Evolutionary conservation across 2,797 vertebrate species (phyloP), one percentile per base, ranked within the genome.

Genomic region (Fundulus diaphanus): DNA sequence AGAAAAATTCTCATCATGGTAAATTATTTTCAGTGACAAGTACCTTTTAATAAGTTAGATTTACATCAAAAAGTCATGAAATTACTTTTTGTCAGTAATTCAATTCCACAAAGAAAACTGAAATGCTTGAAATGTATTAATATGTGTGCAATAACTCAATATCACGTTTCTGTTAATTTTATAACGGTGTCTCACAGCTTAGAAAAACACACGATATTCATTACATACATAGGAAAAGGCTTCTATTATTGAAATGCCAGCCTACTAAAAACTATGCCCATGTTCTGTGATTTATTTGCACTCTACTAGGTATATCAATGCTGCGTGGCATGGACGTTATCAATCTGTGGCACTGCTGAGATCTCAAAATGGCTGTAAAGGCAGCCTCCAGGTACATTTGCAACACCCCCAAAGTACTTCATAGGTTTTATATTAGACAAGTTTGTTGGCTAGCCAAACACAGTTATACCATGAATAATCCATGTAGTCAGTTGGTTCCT

Each of bases 11-110:
- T 52, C 49, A 22, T 49, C n/a, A 0, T 57, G 5, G 24, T 48
- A 12, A 40, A 48, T 72, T 16, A 24, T 68, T 74, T 52, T 24
- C 29, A 65, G 22, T 44, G 63, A 44, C 27, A 66, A 72, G 31
- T 35, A 73, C 0, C 8, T 74, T 44, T 70, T 15, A 78, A 49
- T 31, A 7, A 37, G 7, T 63, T 35, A 24, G 4, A 24, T 7
- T 5, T 63, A 11, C 59, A 63, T 63, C 18, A 63, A 12, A 24
- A 3, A 63, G 31, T 12, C n/a, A n/a, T n/a, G n/a, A n/a, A n/a
- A n/a, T n/a, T n/a, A n/a, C n/a, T n/a, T n/a, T n/a, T n/a, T 20
- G 18, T 18, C 57, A 51, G 4, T 22, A 51, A 51, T 51, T 51
- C 20, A 51, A 5, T 51, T 22, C 49, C 18, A 37, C 11, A 24